These are phyloP conservation scores for Drosophila insularis DNA, from an alignment of 1,140 invertebrate species.

Conservation along the genomic window DNA sequence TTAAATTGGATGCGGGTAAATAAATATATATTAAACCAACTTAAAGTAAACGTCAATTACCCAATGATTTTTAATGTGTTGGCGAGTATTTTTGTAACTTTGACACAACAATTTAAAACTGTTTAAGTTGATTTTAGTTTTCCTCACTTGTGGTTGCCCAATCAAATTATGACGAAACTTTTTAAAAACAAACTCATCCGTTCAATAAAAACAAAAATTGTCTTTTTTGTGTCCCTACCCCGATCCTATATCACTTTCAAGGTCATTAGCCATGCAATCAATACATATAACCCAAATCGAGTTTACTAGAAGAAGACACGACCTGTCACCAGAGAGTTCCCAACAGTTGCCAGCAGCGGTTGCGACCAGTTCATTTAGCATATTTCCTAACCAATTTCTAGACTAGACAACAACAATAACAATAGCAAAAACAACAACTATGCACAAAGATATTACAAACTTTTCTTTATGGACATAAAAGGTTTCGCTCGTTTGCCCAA, in stretches of 20 bases:
- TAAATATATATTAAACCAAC: too few species aligned
- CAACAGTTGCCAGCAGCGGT: neutral
- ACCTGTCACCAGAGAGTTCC: slow-evolving; percentile 15
- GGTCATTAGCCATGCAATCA: slow-evolving; percentile 60
- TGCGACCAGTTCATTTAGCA: slow-evolving; percentile 51
- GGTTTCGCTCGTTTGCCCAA: slow-evolving; percentile 36
- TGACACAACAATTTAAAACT: neutral
- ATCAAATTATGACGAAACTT: slow-evolving; percentile 55
- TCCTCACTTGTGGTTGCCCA: slow-evolving; percentile 24
- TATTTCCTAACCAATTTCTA: slow-evolving; percentile 63
- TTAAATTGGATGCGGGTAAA: too few species aligned
- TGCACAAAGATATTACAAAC: slow-evolving; percentile 56
- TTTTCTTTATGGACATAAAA: slow-evolving; percentile 57
- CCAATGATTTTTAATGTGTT: neutral
- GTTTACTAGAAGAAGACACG: slow-evolving; percentile 2
- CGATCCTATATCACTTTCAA: slow-evolving; percentile 53
- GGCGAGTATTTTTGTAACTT: neutral
- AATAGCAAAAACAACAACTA: slow-evolving; percentile 32
- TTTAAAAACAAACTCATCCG: slow-evolving; percentile 29
- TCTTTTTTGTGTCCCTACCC: neutral
- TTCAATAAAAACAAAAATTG: slow-evolving; percentile 10
- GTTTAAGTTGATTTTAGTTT: neutral
- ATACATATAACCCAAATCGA: slow-evolving; percentile 31
- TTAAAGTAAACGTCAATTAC: neutral
- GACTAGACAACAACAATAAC: slow-evolving; percentile 21